These are phyloP conservation scores for Daktulosphaira vitifoliae DNA, from an alignment of 1,140 invertebrate genomes.

Conservation along the genomic window DNA sequence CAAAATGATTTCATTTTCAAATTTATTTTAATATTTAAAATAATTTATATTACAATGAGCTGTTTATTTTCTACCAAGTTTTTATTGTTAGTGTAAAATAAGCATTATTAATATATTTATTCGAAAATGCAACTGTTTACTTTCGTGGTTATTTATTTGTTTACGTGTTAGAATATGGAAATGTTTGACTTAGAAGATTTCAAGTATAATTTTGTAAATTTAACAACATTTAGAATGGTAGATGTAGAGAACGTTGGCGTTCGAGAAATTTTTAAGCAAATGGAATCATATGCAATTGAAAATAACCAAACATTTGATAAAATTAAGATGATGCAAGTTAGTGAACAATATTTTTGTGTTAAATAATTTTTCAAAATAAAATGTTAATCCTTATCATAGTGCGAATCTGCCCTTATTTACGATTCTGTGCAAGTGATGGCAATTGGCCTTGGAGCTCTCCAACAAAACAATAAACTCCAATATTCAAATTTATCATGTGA, in stretches of 20 bases:
- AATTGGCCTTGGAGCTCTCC: constrained; percentile 57
- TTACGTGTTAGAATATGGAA: constrained; percentile 84
- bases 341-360: too few species aligned
- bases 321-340: constrained; percentile 51
- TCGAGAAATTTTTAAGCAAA: constrained; percentile 51
- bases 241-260: constrained; percentile 51
- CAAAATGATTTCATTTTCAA: too few species aligned
- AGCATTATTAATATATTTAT: too few species aligned
- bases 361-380: too few species aligned
- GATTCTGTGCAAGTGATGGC: constrained; percentile 71
- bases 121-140: too few species aligned
- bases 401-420: constrained; percentile 67
- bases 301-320: constrained; percentile 49
- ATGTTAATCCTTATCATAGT: too few species aligned
- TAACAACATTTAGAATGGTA: constrained; percentile 78
- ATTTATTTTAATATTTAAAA: too few species aligned
- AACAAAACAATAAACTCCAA: constrained; percentile 54
- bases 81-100: too few species aligned
- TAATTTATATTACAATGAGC: too few species aligned
- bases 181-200: constrained; percentile 87
- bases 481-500: constrained; percentile 62
- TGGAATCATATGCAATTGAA: constrained; percentile 52
- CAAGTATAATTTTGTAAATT: constrained; percentile 88
- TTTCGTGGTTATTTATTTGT: too few species aligned
- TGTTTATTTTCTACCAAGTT: too few species aligned